Conservation (phyloP, 2,113 vertebrate species). For the Rhinolophus sinicus region DNA sequence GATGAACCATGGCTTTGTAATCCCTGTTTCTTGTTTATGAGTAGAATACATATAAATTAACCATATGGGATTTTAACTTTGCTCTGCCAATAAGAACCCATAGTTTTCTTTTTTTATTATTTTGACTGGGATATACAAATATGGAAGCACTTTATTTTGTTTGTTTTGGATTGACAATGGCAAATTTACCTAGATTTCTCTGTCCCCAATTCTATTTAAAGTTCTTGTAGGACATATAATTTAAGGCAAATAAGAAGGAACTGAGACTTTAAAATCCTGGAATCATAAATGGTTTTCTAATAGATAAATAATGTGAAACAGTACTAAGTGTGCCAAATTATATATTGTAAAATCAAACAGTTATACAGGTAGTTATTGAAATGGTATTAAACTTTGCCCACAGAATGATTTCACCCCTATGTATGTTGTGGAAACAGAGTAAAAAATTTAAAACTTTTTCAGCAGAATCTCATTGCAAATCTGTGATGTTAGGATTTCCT, state of each 20-base stretch:
- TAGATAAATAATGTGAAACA: neutral
- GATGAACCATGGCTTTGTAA: neutral
- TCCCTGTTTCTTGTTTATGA: neutral
- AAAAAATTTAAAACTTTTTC: neutral
- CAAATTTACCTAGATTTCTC: neutral
- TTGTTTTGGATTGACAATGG: neutral
- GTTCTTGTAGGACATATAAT: neutral
- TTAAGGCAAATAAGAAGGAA: neutral
- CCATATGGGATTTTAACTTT: neutral
- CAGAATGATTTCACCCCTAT: neutral
- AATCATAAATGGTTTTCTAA: neutral
- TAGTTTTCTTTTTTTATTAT: neutral
- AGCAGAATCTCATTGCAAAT: neutral
- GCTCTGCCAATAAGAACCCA: neutral
- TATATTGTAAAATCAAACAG: neutral
- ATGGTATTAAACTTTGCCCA: neutral
- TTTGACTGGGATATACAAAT: neutral
- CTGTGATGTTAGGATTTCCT: neutral
- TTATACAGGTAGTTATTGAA: neutral
- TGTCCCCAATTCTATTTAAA: neutral
- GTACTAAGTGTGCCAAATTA: neutral
- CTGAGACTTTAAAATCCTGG: neutral
- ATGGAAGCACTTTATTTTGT: neutral
- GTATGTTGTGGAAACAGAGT: neutral
- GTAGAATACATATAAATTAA: neutral